Evolutionary conservation across 2,888 invertebrate genomes (phyloP).

Genomic region (Cheilosia soror): DNA sequence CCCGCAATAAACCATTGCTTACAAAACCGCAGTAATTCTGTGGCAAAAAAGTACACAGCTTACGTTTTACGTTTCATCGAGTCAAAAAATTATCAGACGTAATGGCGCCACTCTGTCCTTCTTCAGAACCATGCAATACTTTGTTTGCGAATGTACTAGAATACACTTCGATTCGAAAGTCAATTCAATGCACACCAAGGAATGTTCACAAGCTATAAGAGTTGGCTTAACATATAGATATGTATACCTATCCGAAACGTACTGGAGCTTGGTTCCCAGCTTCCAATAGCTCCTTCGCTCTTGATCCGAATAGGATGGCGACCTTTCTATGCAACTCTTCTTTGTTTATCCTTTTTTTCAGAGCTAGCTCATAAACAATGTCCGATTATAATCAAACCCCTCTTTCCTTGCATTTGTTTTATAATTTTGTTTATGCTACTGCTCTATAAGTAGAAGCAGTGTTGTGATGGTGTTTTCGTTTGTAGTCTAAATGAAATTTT

Average conservation of each 20-base stretch:
- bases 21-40: no score
- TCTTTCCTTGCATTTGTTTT: not conserved
- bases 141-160: no score
- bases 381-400: not conserved
- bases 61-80: no score
- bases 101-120: no score
- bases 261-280: not conserved
- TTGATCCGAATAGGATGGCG: not conserved
- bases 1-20: no score
- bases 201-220: no score
- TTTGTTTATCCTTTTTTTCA: not conserved
- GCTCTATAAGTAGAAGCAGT: not conserved
- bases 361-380: not conserved
- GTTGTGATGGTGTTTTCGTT: slow-evolving; percentile 17
- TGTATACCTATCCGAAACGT: not conserved
- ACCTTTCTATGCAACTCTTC: not conserved
- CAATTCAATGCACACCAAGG: no score
- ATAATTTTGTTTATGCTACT: not conserved
- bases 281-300: not conserved
- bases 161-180: no score
- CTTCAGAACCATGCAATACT: no score
- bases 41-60: no score
- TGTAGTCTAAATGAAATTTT: not conserved
- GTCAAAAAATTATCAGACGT: no score
- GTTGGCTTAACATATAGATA: no score